Evolutionary conservation across 2,797 vertebrate genomes (phyloP).

Genomic region (Lycodopsis pacificus): DNA sequence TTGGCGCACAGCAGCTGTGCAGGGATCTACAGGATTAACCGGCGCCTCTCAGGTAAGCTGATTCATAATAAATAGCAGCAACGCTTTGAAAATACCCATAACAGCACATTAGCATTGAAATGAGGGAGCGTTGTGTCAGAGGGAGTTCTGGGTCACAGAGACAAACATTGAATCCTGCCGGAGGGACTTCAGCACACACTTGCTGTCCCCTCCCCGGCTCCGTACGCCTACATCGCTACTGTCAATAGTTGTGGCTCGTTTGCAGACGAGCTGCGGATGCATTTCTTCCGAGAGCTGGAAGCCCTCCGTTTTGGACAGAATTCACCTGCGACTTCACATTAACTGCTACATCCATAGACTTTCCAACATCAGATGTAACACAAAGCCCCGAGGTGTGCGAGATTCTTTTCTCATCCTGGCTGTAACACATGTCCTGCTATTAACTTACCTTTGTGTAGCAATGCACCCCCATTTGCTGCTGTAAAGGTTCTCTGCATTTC

Average conservation of each 20-base stretch:
- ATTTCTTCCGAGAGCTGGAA: constrained; percentile 37
- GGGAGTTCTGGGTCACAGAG: constrained; percentile 69
- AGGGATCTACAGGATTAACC: constrained; percentile 77
- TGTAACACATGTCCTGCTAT: constrained; percentile 42
- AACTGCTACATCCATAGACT: background rate
- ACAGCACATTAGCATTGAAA: constrained; percentile 80
- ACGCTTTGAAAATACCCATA: constrained; percentile 69
- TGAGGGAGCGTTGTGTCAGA: constrained; percentile 68
- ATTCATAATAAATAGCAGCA: constrained; percentile 78
- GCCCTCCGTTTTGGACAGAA: constrained; percentile 39
- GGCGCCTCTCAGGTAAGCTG: constrained; percentile 69
- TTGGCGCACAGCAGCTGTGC: constrained; percentile 60
- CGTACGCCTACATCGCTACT: constrained; percentile 37
- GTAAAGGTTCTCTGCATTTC: constrained; percentile 12
- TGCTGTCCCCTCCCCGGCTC: constrained; percentile 36
- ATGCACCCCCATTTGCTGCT: constrained; percentile 10
- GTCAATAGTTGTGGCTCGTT: constrained; percentile 55
- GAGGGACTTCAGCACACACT: constrained; percentile 51
- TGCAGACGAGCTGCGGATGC: constrained; percentile 38
- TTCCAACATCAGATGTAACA: constrained; percentile 36
- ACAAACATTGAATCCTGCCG: constrained; percentile 56
- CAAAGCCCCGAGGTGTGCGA: constrained; percentile 26
- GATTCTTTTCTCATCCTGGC: constrained; percentile 33
- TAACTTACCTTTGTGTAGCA: constrained; percentile 35
- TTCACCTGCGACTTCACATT: constrained; percentile 41